Conservation (phyloP, 2,888 invertebrate species). For the Meghimatium bilineatum region DNA sequence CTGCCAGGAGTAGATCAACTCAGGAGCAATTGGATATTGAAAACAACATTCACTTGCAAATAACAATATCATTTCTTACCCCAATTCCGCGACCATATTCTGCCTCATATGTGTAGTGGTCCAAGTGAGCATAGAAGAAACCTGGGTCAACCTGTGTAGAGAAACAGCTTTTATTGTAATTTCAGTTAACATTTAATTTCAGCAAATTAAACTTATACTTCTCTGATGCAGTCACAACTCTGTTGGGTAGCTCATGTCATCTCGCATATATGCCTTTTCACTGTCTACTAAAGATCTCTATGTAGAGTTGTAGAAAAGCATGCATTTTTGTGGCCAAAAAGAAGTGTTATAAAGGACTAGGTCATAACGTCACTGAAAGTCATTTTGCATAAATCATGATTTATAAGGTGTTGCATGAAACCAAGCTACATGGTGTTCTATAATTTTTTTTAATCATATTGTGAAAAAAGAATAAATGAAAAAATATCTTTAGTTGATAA, state of each 20-base stretch:
- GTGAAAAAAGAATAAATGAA: no score
- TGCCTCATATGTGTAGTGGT: constrained; percentile 93
- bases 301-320: no score
- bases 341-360: no score
- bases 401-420: no score
- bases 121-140: constrained; percentile 91
- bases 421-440: no score
- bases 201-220: not conserved
- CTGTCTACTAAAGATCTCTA: not conserved
- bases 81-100: constrained; percentile 84
- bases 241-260: not conserved
- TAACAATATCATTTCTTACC: constrained; percentile 77
- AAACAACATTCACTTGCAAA: not conserved
- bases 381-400: no score
- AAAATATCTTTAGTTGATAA: no score
- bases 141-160: constrained; percentile 86
- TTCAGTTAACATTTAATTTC: not conserved
- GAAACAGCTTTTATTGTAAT: not conserved
- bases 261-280: not conserved
- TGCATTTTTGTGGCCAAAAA: no score
- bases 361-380: no score
- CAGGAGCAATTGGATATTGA: not conserved
- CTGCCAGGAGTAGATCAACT: not conserved
- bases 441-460: no score
- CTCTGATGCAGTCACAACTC: not conserved